phyloP scores from a whole-genome alignment of 2,888 invertebrate species.

The Lampropteryx suffumata region DNA sequence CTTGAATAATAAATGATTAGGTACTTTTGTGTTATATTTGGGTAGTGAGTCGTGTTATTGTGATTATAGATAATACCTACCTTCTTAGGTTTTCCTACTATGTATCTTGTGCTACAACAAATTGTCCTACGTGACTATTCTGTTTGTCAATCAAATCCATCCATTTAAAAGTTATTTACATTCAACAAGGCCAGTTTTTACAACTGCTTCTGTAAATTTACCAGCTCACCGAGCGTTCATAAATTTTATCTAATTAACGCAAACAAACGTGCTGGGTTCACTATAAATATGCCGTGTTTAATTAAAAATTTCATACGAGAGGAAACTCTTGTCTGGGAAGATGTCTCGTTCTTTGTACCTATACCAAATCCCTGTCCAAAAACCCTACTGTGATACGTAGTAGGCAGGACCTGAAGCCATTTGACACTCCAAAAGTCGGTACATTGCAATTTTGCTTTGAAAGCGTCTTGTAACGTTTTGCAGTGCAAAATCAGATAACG shows the following conservation, averaged over 20 bases:
- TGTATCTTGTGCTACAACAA: neutral
- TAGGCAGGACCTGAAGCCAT: too few relatives aligned
- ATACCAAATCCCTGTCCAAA: slow-evolving; percentile 21
- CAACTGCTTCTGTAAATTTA: slow-evolving; percentile 25
- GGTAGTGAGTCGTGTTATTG: neutral
- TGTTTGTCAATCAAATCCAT: slow-evolving; percentile 21
- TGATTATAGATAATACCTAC: neutral
- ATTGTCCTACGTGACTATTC: slow-evolving; percentile 21
- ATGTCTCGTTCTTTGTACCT: slow-evolving; percentile 2
- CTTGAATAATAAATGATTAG: too few relatives aligned
- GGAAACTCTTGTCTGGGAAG: slow-evolving; percentile 14
- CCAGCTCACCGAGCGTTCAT: slow-evolving; percentile 20
- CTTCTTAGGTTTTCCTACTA: too few relatives aligned
- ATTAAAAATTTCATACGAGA: slow-evolving; percentile 7
- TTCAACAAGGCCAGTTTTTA: slow-evolving; percentile 24
- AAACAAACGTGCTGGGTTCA: slow-evolving; percentile 22
- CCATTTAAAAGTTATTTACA: slow-evolving; percentile 15
- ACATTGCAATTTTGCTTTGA: too few relatives aligned
- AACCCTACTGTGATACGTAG: too few relatives aligned
- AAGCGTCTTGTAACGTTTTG: too few relatives aligned
- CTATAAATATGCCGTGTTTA: slow-evolving; percentile 15
- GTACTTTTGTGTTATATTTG: neutral
- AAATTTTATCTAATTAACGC: slow-evolving; percentile 27
- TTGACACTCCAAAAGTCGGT: too few relatives aligned
- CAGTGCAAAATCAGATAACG: too few relatives aligned